Base-by-base conservation (phyloP, 2,113 vertebrate genomes). In the Colistium nudipinnis region DNA sequence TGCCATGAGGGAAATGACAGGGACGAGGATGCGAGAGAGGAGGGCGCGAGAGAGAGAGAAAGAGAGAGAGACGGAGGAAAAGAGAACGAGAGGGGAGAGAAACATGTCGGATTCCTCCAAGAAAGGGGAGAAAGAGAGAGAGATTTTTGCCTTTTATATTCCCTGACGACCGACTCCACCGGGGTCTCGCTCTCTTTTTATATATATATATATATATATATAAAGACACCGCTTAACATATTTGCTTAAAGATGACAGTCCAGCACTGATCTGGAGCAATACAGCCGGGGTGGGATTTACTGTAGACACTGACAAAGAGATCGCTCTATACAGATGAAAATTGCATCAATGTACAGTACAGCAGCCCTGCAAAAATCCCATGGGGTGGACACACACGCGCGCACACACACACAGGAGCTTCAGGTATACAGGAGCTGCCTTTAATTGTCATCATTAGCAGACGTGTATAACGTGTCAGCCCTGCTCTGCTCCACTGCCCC, bases 201-300 rank as follows among this genome's bases (percentile, higher is more conserved):
- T n/a, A n/a, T n/a, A n/a, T n/a, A n/a, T n/a, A n/a, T n/a, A n/a
- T n/a, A n/a, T n/a, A n/a, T 92, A 93, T 93, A 95, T 94, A 93
- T 95, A 95, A 94, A 95, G 94, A 96, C 94, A 93, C 94, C 95
- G 94, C 95, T 98, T 96, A 97, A 96, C 95, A 95, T 98, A 95
- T 97, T 97, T 96, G 94, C 95, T 95, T 95, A 94, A 94, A 96
- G 94, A 95, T 95, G 93, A 95, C 94, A 96, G 94, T 93, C 94
- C 94, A 90, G 94, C 94, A 92, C 95, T 94, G 94, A 95, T 97
- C 96, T 96, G 90, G 91, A 93, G 91, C 90, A 93, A 92, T 93
- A 89, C 82, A 94, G 93, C 93, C 93, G 93, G 87, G 91, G 94
- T 94, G 92, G 93, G 93, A 94, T 93, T 94, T 92, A 92, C 93